Conservation (phyloP, 1,140 invertebrate species). For the Semibalanus balanoides region DNA sequence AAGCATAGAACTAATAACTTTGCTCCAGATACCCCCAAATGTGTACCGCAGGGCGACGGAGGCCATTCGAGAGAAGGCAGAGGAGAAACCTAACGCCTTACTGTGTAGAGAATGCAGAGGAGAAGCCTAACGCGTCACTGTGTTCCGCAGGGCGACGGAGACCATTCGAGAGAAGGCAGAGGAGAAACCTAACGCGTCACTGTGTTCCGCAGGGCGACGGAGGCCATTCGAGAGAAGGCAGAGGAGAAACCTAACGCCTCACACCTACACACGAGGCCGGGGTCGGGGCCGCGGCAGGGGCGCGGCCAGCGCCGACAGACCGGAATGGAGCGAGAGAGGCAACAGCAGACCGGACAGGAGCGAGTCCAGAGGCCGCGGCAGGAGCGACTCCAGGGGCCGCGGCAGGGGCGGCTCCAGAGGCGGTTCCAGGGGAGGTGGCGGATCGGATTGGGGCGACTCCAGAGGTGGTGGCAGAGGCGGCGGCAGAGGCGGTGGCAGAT, state of each 20-base stretch:
- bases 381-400: background rate
- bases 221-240: background rate
- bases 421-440: background rate
- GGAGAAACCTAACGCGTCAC: background rate
- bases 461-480: no score
- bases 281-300: background rate
- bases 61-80: background rate
- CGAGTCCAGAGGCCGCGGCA: background rate
- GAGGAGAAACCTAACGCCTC: background rate
- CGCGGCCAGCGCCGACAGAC: no score
- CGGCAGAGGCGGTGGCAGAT: no score
- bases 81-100: no score
- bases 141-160: constrained; percentile 1
- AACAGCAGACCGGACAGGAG: background rate
- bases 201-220: background rate
- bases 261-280: no score
- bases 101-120: no score
- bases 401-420: background rate
- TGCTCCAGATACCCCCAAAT: no score
- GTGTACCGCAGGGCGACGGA: background rate
- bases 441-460: no score
- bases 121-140: no score
- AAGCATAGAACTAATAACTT: no score
- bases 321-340: no score
- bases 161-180: no score